Conservation (phyloP, 2,888 invertebrate genomes). For the Synergus gifuensis region DNA sequence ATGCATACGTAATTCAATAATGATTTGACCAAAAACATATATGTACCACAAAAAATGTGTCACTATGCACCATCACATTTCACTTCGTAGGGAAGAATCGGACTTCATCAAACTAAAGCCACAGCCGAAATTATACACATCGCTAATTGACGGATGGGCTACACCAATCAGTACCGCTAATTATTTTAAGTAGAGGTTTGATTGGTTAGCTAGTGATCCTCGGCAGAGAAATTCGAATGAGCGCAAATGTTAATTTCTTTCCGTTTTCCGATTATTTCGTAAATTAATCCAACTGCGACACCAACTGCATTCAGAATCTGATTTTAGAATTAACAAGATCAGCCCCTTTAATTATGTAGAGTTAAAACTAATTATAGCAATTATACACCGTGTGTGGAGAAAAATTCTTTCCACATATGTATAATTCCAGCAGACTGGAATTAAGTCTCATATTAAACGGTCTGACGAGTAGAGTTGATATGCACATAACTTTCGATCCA, state of each 20-base stretch:
- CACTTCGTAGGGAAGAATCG: conserved; percentile 9
- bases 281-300: conserved; percentile 10
- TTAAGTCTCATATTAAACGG: conserved; percentile 34
- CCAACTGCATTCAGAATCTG: neutral
- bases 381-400: conserved; percentile 23
- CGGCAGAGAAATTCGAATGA: neutral
- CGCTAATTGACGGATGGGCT: conserved; percentile 21
- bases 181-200: conserved; percentile 37
- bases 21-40: conserved; percentile 19
- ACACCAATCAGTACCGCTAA: conserved; percentile 26
- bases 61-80: conserved; percentile 31
- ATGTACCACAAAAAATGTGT: conserved; percentile 31
- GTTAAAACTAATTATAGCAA: conserved; percentile 36
- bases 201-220: conserved; percentile 18
- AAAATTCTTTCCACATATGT: conserved; percentile 29
- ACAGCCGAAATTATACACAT: conserved; percentile 29
- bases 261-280: neutral
- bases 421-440: conserved; percentile 36
- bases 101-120: conserved; percentile 22
- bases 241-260: neutral
- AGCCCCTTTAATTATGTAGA: conserved; percentile 4
- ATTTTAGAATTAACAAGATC: conserved; percentile 25
- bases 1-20: conserved; percentile 32
- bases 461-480: conserved; percentile 32
- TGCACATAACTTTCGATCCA: neutral